These are phyloP conservation scores for Hyles lineata DNA, from an alignment of 2,888 invertebrate species.

Conservation along the genomic window DNA sequence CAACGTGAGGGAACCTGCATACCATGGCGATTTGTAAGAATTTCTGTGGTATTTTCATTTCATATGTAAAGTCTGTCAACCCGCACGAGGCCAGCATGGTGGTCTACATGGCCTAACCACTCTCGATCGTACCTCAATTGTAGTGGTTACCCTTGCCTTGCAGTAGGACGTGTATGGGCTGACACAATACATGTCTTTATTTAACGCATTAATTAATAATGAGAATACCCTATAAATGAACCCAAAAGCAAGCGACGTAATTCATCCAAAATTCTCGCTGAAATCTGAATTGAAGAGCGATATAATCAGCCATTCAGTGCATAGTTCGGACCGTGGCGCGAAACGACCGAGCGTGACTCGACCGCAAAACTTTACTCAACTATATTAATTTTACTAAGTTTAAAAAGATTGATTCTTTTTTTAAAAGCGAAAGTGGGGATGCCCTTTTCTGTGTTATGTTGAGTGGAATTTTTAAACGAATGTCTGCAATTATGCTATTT, in stretches of 20 bases:
- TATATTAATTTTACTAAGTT: constrained; percentile 4
- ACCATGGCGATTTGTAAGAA: too few relatives aligned
- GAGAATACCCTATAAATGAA: background rate
- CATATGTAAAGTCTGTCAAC: too few relatives aligned
- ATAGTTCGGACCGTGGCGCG: background rate
- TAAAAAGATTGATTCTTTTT: constrained; percentile 13
- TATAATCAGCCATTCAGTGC: constrained; percentile 10
- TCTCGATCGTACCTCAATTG: too few relatives aligned
- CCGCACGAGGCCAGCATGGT: too few relatives aligned
- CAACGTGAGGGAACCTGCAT: too few relatives aligned
- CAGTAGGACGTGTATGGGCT: too few relatives aligned
- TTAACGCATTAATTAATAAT: too few relatives aligned
- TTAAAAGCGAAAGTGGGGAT: background rate
- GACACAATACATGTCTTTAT: too few relatives aligned
- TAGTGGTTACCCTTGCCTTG: too few relatives aligned
- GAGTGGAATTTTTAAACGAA: background rate
- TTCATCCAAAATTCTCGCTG: background rate
- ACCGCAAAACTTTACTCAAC: constrained; percentile 2
- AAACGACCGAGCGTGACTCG: constrained; percentile 22
- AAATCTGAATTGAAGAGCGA: constrained; percentile 3
- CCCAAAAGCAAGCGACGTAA: background rate
- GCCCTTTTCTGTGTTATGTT: background rate
- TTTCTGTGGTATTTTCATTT: too few relatives aligned
- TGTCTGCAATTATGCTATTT: background rate
- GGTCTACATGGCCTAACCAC: too few relatives aligned